Conservation (phyloP, 2,888 invertebrate species). For the Nysson spinosus region DNA sequence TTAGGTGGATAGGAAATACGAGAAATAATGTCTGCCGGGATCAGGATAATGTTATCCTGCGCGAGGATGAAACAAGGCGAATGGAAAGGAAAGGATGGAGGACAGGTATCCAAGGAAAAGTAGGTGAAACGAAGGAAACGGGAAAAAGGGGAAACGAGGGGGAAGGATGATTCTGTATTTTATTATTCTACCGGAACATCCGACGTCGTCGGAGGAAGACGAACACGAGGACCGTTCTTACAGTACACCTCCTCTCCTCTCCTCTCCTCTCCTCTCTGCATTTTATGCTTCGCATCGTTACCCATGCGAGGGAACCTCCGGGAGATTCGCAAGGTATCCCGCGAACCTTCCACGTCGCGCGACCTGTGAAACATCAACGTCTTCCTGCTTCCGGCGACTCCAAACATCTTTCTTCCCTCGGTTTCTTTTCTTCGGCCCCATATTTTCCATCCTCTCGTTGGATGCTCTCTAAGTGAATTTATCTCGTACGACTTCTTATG, state of each 20-base stretch:
- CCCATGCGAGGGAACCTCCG: constrained; percentile 41
- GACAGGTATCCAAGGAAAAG: constrained; percentile 11
- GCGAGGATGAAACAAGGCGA: constrained; percentile 5
- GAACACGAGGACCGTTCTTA: constrained; percentile 33
- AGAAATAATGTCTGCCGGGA: constrained; percentile 1
- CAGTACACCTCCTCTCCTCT: no score
- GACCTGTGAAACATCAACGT: constrained; percentile 48
- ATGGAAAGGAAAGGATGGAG: constrained; percentile 5
- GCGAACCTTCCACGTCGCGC: constrained; percentile 31
- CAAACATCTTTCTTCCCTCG: constrained; percentile 16
- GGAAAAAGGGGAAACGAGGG: not conserved
- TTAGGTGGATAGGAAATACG: not conserved
- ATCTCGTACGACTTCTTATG: constrained; percentile 23
- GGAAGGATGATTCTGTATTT: constrained; percentile 27
- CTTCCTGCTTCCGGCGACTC: constrained; percentile 35
- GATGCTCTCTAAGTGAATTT: constrained; percentile 4
- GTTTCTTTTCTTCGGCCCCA: constrained; percentile 3
- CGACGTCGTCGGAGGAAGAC: constrained; percentile 26
- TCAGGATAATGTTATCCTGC: constrained; percentile 13
- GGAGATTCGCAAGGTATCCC: constrained; percentile 23
- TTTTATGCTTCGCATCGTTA: constrained; percentile 56
- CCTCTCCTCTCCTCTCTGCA: constrained; percentile 50
- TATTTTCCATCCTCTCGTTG: not conserved
- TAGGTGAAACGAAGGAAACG: constrained; percentile 7
- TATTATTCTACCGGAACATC: constrained; percentile 55